Conservation (phyloP, 1,140 invertebrate species). For the Nasonia giraulti region DNA sequence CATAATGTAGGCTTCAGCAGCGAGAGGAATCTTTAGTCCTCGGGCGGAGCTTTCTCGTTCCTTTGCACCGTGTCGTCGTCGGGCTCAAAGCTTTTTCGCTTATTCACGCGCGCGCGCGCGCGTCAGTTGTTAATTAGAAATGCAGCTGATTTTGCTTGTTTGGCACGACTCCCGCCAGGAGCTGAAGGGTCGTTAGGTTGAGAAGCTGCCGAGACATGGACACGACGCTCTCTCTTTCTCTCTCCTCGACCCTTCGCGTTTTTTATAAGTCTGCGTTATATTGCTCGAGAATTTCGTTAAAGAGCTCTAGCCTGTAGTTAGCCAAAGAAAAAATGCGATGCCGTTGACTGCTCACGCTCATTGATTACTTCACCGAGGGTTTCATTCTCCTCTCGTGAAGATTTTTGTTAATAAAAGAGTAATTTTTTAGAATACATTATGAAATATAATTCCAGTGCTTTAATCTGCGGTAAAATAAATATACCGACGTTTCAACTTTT, state of each 20-base stretch:
- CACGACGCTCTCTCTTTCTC: neutral
- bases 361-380: neutral
- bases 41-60: neutral
- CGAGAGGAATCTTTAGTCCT: neutral
- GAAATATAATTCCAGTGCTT: neutral
- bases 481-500: neutral
- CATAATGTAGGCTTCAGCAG: neutral
- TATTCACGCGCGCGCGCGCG: no score
- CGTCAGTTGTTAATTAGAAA: slow-evolving; percentile 1
- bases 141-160: neutral
- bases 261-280: neutral
- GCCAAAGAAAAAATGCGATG: neutral
- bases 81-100: neutral
- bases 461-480: neutral
- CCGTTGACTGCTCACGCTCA: neutral
- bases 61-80: neutral
- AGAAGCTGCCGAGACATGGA: neutral
- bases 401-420: no score
- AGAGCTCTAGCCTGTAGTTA: neutral
- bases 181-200: neutral
- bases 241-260: neutral
- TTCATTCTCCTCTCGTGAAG: neutral
- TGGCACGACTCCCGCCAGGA: neutral
- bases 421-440: neutral
- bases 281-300: neutral